Percentiles rank a stretch among this genome's conserved stretches.
Evolutionary conservation across 2,113 vertebrate species (phyloP).

Genomic region (Amphiprion percula): DNA sequence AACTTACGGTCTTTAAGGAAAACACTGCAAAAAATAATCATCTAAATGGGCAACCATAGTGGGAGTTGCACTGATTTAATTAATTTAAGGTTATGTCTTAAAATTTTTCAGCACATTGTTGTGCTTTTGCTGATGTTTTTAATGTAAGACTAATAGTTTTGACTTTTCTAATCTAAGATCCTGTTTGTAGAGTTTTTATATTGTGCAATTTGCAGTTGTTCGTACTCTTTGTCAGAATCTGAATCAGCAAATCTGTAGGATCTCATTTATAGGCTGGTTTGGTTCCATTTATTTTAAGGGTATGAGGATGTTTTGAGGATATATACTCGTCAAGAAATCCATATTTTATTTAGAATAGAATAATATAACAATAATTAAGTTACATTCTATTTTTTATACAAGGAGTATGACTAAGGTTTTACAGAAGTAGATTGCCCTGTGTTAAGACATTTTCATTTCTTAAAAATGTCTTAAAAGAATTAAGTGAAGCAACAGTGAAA

Average conservation of each 20-base stretch:
- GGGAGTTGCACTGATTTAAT: not conserved
- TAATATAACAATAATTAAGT: too few relatives aligned
- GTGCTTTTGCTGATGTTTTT: not conserved
- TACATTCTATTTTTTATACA: too few relatives aligned
- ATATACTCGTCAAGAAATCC: too few relatives aligned
- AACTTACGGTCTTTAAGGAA: slow-evolving; percentile 1
- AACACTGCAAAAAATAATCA: not conserved
- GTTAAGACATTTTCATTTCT: not conserved
- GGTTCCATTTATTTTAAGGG: too few relatives aligned
- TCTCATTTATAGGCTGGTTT: not conserved
- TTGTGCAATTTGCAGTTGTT: too few relatives aligned
- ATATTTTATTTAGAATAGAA: too few relatives aligned
- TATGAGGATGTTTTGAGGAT: too few relatives aligned
- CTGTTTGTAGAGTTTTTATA: too few relatives aligned
- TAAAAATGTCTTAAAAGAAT: not conserved
- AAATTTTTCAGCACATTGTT: not conserved
- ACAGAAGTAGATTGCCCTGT: not conserved
- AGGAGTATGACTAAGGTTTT: not conserved
- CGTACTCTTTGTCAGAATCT: too few relatives aligned
- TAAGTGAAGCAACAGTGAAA: not conserved
- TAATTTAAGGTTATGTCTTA: not conserved
- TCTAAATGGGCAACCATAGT: not conserved
- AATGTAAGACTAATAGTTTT: not conserved
- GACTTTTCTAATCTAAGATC: not conserved
- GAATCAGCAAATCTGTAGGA: too few relatives aligned